Percentiles rank a stretch among this genome's conserved stretches.
These are phyloP conservation scores for Catharus fuscescens DNA, from an alignment of 2,113 vertebrate genomes.

Conservation along the genomic window DNA sequence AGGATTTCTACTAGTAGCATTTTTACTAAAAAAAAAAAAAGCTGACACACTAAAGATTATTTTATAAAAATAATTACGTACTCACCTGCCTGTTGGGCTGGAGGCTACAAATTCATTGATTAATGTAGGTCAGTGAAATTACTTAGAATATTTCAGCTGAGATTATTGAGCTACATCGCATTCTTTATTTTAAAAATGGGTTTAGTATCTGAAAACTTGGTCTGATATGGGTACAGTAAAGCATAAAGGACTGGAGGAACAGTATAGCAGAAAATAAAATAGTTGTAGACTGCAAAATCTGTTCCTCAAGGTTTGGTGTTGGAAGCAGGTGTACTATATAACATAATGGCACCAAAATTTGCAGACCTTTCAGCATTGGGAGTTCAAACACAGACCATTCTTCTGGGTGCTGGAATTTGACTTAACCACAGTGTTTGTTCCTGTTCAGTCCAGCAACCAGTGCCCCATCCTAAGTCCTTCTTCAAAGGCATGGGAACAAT, in stretches of 20 bases:
- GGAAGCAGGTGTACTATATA: background rate
- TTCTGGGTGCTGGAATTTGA: background rate
- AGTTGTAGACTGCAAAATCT: background rate
- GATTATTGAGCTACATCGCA: background rate
- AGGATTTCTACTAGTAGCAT: background rate
- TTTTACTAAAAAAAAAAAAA: background rate
- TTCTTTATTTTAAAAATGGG: background rate
- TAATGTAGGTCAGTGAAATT: constrained; percentile 48
- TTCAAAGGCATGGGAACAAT: background rate
- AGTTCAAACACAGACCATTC: background rate
- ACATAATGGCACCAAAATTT: background rate
- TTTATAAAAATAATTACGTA: background rate
- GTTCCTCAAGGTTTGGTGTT: background rate
- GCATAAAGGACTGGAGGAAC: background rate
- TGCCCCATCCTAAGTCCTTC: background rate
- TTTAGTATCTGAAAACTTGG: background rate
- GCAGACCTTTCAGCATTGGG: background rate
- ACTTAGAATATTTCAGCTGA: background rate
- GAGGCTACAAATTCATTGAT: constrained; percentile 10
- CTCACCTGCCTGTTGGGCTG: background rate
- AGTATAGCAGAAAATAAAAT: background rate
- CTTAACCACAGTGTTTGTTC: background rate
- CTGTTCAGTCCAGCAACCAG: background rate
- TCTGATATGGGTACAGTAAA: background rate
- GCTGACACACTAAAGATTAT: background rate